These are phyloP conservation scores for Arge pagana DNA, from an alignment of 2,888 invertebrate genomes.

Conservation along the genomic window DNA sequence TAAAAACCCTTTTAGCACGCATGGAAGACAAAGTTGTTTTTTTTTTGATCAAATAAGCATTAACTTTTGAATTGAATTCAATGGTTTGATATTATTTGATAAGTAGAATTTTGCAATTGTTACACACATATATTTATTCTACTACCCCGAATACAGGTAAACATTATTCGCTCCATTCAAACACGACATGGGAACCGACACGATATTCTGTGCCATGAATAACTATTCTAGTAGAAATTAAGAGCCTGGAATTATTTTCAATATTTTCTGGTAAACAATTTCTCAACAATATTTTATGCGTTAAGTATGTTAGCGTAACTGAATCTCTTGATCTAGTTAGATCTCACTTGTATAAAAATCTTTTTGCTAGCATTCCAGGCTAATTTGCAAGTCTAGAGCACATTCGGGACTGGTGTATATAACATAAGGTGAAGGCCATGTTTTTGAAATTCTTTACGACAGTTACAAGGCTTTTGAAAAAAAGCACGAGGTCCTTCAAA, in stretches of 20 bases:
- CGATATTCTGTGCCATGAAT: conserved; percentile 1
- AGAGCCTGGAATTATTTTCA: no score
- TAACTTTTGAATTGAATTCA: neutral
- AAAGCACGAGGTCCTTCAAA: conserved; percentile 33
- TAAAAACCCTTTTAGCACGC: neutral
- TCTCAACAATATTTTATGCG: no score
- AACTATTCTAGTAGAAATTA: neutral
- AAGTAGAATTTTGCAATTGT: neutral
- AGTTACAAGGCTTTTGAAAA: conserved; percentile 29
- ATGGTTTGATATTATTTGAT: neutral
- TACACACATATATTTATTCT: neutral
- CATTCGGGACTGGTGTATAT: conserved; percentile 29
- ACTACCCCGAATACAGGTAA: conserved; percentile 1
- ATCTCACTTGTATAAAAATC: conserved; percentile 25
- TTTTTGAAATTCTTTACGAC: conserved; percentile 34
- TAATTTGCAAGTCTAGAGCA: conserved; percentile 18
- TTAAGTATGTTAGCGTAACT: neutral
- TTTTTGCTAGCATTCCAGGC: conserved; percentile 18
- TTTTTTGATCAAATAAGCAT: neutral
- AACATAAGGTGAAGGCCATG: conserved; percentile 28
- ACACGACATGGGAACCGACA: neutral
- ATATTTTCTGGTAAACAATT: no score
- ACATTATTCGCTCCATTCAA: neutral
- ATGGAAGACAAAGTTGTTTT: no score
- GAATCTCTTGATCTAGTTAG: conserved; percentile 4